Conservation (phyloP, 2,113 vertebrate genomes). For the Sclerurus mexicanus region DNA sequence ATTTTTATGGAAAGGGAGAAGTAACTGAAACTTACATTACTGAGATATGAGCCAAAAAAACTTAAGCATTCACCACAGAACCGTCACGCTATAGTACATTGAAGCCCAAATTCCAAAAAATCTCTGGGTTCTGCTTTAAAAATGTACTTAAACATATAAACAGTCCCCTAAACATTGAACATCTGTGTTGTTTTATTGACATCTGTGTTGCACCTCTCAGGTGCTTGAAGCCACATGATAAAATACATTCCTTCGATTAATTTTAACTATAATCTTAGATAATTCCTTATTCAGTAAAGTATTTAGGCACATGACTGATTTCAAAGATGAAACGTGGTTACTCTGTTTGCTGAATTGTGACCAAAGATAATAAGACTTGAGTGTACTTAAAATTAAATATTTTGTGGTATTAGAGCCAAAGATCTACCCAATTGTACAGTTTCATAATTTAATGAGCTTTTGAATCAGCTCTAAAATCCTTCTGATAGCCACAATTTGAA, state of each 20-base stretch:
- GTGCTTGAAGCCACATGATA: neutral
- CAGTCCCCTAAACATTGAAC: neutral
- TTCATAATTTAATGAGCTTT: neutral
- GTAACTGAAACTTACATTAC: neutral
- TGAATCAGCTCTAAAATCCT: neutral
- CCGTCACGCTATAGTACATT: neutral
- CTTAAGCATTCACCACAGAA: neutral
- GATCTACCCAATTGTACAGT: neutral
- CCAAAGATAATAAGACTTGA: neutral
- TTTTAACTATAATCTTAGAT: neutral
- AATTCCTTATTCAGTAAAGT: neutral
- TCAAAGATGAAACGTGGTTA: neutral
- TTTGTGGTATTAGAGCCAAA: neutral
- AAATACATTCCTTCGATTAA: neutral
- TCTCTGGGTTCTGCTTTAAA: neutral
- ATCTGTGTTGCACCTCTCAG: neutral
- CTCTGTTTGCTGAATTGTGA: neutral
- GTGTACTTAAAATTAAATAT: neutral
- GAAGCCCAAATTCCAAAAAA: neutral
- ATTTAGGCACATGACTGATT: neutral
- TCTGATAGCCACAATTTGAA: neutral
- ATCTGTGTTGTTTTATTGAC: neutral
- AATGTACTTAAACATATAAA: neutral
- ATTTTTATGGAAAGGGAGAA: slow-evolving; percentile 7
- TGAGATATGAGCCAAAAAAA: slow-evolving; percentile 6